Conservation (phyloP, 2,113 vertebrate genomes). For the Phalacrocorax aristotelis region DNA sequence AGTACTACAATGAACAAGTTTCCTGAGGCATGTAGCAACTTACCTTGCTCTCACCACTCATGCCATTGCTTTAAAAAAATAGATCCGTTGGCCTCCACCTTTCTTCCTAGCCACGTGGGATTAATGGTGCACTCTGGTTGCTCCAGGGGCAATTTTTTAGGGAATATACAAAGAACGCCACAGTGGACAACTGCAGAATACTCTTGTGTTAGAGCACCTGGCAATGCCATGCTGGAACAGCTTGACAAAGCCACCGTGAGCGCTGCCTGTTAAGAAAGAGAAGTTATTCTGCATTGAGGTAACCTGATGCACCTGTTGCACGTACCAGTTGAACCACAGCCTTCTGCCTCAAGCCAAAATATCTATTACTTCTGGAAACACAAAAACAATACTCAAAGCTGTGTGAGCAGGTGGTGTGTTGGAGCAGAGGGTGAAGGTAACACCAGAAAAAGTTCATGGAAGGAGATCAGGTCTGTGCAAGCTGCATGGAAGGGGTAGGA, state of each 20-base stretch:
- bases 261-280: background rate
- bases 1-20: background rate
- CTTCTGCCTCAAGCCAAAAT: background rate
- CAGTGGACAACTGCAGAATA: background rate
- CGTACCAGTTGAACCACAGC: rapidly evolving
- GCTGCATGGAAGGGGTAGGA: background rate
- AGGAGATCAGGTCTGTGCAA: background rate
- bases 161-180: background rate
- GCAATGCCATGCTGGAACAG: background rate
- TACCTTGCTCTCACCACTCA: rapidly evolving
- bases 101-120: background rate
- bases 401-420: background rate
- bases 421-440: background rate
- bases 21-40: background rate
- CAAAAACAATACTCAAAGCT: background rate
- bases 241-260: background rate
- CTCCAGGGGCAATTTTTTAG: background rate
- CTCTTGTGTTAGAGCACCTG: too few species aligned
- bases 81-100: rapidly evolving
- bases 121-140: background rate
- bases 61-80: background rate
- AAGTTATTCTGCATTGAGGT: background rate
- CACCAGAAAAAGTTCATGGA: background rate
- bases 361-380: background rate
- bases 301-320: background rate